Evolutionary conservation across 2,888 invertebrate species (phyloP), one percentile per base, ranked within the genome.

Genomic region (Idaea biselata): DNA sequence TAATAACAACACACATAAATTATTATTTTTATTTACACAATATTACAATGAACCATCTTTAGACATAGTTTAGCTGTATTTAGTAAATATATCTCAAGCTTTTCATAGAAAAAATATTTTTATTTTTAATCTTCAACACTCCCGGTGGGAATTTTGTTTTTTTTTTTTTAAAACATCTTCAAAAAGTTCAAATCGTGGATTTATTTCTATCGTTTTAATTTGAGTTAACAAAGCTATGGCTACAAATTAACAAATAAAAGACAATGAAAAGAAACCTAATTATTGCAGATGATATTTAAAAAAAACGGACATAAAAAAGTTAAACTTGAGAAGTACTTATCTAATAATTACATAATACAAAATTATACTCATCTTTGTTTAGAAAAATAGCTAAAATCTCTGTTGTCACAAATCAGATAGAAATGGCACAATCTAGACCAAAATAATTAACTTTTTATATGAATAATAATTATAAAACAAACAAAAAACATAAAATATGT

Each of bases 1-100:
- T 89, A 80, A 79, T 86, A 87, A 87, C 80, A 44, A 86, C 83
- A 73, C 78, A 78, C 81, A 91, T 90, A 91, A 91, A 88, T 91
- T 88, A 89, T 82, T 77, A 79, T 75, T 44, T 44, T 44, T 44
- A 78, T 91, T 90, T 91, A 84, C 91, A 92, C 90, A 91, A 89
- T 88, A 89, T 90, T 91, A 91, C 91, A 91, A 78, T 63, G 65
- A 60, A 31, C 33, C 44, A 32, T 16, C 18, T n/a, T 44, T 44
- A 44, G 14, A 44, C 44, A 44, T 44, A 14, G 3, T 44, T 44
- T 14, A 44, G 44, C 8, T 44, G 44, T 44, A 44, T 44, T 44
- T 1, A 32, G 32, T 32, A 44, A 44, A 44, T 44, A 44, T 44
- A 14, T 44, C 44, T 44, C 44, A 44, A 44, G 11, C 11, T 44